Conservation (phyloP, 2,797 vertebrate genomes). For the Schizopygopsis pylzovi region DNA sequence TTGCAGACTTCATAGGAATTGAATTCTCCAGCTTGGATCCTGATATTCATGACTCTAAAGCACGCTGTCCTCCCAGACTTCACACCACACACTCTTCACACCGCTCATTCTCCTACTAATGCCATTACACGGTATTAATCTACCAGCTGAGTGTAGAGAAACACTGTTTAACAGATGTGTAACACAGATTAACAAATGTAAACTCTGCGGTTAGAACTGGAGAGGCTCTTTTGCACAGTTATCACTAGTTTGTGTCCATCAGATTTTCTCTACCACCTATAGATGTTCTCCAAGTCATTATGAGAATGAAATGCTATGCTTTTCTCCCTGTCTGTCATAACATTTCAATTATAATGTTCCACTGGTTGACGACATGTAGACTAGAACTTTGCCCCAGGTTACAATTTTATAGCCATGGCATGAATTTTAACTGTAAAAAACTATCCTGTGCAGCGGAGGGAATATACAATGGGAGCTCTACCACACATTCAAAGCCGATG, state of each 20-base stretch:
- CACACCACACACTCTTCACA: conserved; percentile 45
- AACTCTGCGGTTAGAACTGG: neutral
- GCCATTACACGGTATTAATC: conserved; percentile 54
- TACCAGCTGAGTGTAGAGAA: neutral
- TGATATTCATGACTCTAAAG: conserved; percentile 48
- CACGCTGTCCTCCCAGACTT: conserved; percentile 28
- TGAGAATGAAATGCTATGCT: neutral
- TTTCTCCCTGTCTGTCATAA: conserved; percentile 9
- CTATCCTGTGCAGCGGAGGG: neutral
- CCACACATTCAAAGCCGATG: conserved; percentile 1
- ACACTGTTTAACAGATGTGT: conserved; percentile 6
- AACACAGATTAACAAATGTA: conserved; percentile 15
- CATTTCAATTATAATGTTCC: conserved; percentile 6
- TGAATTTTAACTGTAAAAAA: neutral
- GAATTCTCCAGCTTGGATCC: conserved; percentile 35
- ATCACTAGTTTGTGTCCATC: conserved; percentile 1
- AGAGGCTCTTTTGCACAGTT: neutral
- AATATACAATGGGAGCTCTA: neutral
- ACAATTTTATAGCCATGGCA: conserved; percentile 9
- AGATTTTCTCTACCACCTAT: neutral
- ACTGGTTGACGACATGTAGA: conserved; percentile 23
- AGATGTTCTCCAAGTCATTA: neutral
- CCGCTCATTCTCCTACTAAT: conserved; percentile 52
- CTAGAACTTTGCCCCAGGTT: conserved; percentile 5
- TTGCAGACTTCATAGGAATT: conserved; percentile 31